These are phyloP conservation scores for Dissostichus mawsoni DNA, from an alignment of 2,113 vertebrate genomes.

Conservation along the genomic window DNA sequence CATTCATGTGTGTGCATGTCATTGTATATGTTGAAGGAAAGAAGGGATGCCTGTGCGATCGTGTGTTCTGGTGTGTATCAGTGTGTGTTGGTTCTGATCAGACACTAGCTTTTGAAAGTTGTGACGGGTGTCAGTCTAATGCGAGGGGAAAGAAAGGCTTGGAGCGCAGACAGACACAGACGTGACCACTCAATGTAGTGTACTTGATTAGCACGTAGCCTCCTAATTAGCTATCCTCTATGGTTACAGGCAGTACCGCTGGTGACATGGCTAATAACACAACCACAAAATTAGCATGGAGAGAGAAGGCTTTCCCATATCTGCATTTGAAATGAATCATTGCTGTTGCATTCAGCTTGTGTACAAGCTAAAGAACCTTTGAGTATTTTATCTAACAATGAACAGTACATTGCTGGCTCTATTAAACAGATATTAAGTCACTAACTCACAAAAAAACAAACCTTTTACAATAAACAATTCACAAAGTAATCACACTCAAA, in stretches of 20 bases:
- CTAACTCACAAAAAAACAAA: background rate
- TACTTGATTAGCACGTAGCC: conserved; percentile 94
- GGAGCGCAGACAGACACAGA: conserved; percentile 87
- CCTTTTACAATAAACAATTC: background rate
- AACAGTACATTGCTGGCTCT: background rate
- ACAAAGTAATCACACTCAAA: background rate
- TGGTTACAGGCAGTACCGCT: conserved; percentile 93
- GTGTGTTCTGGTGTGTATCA: conserved; percentile 16
- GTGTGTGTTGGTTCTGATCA: conserved; percentile 82
- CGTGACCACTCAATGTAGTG: conserved; percentile 90
- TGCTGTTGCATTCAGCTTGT: conserved; percentile 25
- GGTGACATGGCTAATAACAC: conserved; percentile 88
- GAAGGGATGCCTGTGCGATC: background rate
- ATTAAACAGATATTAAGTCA: background rate
- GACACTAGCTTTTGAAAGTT: conserved; percentile 89
- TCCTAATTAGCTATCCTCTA: conserved; percentile 96
- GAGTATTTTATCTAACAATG: background rate
- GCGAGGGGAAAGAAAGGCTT: conserved; percentile 92
- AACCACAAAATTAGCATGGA: conserved; percentile 70
- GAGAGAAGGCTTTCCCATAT: conserved; percentile 67
- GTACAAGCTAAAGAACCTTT: background rate
- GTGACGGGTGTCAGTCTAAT: conserved; percentile 98
- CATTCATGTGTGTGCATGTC: background rate
- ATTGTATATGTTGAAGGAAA: background rate
- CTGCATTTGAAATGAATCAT: conserved; percentile 57